Percentiles rank a stretch among this genome's conserved stretches.
phyloP scores from a whole-genome alignment of 2,797 vertebrate species.

The Chanos chanos region DNA sequence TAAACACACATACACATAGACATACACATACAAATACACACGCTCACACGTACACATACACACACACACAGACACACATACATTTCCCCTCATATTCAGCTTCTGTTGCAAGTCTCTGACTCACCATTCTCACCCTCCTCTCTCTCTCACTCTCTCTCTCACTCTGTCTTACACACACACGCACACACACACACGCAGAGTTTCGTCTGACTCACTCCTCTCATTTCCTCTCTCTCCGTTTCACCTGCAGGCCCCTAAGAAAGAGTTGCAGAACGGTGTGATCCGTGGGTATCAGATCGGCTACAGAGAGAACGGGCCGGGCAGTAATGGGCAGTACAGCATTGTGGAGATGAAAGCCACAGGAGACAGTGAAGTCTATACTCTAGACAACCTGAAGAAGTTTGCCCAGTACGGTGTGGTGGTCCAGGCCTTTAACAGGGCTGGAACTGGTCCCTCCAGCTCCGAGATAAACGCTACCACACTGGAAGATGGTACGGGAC shows the following conservation, averaged over 20 bases:
- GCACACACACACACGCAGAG: too few relatives aligned
- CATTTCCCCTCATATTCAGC: not conserved
- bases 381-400: constrained; percentile 96
- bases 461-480: constrained; percentile 98
- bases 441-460: constrained; percentile 93
- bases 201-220: not conserved
- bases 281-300: constrained; percentile 98
- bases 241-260: constrained; percentile 83
- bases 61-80: too few relatives aligned
- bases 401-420: constrained; percentile 96
- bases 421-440: constrained; percentile 96
- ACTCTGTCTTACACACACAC: too few relatives aligned
- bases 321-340: constrained; percentile 96
- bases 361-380: constrained; percentile 94
- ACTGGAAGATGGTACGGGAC: constrained; percentile 84
- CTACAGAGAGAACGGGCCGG: constrained; percentile 94
- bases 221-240: not conserved
- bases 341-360: constrained; percentile 99
- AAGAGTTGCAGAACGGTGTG: constrained; percentile 94
- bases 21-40: too few relatives aligned
- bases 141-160: not conserved
- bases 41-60: too few relatives aligned
- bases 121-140: not conserved
- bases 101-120: not conserved
- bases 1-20: too few relatives aligned